phyloP scores from a whole-genome alignment of 2,113 vertebrate genomes.

The Rhizomys pruinosus region DNA sequence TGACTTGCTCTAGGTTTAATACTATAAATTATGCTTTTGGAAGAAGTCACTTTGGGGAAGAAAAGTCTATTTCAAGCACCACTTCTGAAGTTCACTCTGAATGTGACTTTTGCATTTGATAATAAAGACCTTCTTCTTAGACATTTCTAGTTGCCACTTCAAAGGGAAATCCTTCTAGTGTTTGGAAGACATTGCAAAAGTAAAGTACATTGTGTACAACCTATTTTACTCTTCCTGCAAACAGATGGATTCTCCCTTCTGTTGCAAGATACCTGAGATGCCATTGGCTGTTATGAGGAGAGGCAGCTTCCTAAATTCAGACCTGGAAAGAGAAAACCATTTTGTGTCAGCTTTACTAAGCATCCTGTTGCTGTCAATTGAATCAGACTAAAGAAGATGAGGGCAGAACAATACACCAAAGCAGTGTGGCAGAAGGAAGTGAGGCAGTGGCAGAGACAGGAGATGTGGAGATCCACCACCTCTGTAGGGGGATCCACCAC shows the following conservation, averaged over 20 bases:
- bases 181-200: constrained; percentile 46
- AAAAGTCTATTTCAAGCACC: background rate
- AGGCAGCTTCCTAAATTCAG: constrained; percentile 75
- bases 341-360: constrained; percentile 69
- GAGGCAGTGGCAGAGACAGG: background rate
- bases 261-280: constrained; percentile 56
- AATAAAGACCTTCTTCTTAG: background rate
- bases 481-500: too few relatives aligned
- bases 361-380: constrained; percentile 61
- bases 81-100: background rate
- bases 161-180: background rate
- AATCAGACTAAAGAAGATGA: constrained; percentile 49
- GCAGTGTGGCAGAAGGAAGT: constrained; percentile 55
- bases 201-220: background rate
- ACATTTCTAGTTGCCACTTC: background rate
- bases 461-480: constrained; percentile 32
- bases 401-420: background rate
- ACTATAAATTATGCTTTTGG: background rate
- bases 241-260: constrained; percentile 68
- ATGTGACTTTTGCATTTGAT: constrained; percentile 7
- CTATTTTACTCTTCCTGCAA: constrained; percentile 45
- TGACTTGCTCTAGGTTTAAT: background rate
- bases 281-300: constrained; percentile 65
- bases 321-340: constrained; percentile 61
- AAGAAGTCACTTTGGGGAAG: background rate